phyloP scores from a whole-genome alignment of 2,888 invertebrate genomes.

The Rhyacophila evoluta region DNA sequence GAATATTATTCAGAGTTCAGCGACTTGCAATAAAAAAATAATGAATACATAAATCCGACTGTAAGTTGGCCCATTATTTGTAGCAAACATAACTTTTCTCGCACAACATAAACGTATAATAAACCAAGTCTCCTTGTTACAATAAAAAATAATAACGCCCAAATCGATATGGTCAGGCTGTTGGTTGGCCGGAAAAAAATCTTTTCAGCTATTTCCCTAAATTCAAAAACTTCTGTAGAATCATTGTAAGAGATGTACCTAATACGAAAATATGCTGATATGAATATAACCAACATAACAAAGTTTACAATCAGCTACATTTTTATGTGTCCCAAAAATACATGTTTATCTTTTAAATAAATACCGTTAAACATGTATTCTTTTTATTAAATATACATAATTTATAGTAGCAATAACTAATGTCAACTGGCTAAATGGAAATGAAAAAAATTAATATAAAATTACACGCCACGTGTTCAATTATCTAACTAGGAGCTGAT shows the following conservation, averaged over 20 bases:
- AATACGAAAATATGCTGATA: not conserved
- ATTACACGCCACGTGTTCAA: no score
- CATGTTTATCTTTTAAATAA: no score
- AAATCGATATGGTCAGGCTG: not conserved
- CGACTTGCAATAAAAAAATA: not conserved
- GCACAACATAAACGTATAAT: not conserved
- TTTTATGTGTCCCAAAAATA: no score
- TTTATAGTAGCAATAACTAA: no score
- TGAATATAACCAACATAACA: no score
- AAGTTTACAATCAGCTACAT: no score
- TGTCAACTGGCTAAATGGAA: no score
- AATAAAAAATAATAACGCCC: not conserved
- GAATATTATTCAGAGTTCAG: not conserved
- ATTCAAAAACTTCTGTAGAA: not conserved
- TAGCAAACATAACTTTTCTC: not conserved
- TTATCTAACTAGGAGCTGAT: no score
- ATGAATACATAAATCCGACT: not conserved
- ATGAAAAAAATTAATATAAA: no score
- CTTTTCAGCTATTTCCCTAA: not conserved
- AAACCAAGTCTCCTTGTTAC: constrained; percentile 17
- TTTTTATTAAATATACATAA: no score
- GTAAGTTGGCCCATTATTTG: not conserved
- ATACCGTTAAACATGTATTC: no score
- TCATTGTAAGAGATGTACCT: not conserved
- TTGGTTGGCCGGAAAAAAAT: not conserved